A percentile compares a stretch with the other conserved stretches of the same genome.
phyloP scores from a whole-genome alignment of 1,140 invertebrate species.

The Diachasma alloeum region DNA sequence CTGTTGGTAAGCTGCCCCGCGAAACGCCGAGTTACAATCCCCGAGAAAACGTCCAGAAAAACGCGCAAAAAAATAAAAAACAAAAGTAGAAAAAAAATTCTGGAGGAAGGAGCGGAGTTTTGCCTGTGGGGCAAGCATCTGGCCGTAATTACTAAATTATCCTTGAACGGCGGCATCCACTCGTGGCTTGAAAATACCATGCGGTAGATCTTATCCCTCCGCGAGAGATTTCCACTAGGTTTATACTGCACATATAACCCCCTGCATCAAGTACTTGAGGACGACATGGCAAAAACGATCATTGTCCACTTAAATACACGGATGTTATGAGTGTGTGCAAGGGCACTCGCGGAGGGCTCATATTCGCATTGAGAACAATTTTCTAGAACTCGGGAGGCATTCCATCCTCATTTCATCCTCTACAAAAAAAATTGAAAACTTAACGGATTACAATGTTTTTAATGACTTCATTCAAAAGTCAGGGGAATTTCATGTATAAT shows the following conservation, averaged over 20 bases:
- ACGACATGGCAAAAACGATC: neutral
- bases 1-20: neutral
- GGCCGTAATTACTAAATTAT: conserved; percentile 55
- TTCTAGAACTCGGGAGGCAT: too few relatives aligned
- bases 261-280: conserved; percentile 1
- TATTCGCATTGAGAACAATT: neutral
- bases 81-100: neutral
- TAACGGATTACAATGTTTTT: too few relatives aligned
- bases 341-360: neutral
- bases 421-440: too few relatives aligned
- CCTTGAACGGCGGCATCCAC: conserved; percentile 33
- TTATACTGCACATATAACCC: neutral
- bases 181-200: neutral
- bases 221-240: neutral
- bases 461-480: too few relatives aligned
- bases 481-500: too few relatives aligned
- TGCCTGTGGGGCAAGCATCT: conserved; percentile 46
- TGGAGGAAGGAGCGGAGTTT: conserved; percentile 16
- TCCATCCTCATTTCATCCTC: too few relatives aligned
- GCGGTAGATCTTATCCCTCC: conserved; percentile 7
- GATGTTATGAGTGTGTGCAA: neutral
- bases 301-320: conserved; percentile 8
- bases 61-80: neutral
- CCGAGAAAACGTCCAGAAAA: neutral
- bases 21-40: neutral